Conservation (phyloP, 2,797 vertebrate species). For the Pempheris klunzingeri region DNA sequence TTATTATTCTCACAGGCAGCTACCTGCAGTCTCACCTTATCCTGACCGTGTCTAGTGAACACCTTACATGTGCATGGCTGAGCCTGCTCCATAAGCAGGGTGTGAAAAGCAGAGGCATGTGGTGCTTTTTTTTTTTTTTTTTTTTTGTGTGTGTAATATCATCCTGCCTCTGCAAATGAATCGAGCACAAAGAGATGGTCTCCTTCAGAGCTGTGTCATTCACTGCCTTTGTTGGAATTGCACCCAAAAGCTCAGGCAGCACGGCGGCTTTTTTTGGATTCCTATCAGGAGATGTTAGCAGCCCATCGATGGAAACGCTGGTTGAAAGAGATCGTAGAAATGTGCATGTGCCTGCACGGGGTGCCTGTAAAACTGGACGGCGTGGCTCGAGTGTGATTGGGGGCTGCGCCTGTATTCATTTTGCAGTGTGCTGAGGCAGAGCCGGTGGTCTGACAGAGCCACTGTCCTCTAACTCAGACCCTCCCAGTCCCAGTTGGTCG, state of each 20-base stretch:
- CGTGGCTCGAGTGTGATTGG: conserved; percentile 35
- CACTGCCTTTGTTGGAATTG: conserved; percentile 70
- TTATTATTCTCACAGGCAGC: conserved; percentile 34
- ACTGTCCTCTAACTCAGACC: conserved; percentile 33
- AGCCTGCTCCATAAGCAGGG: neutral
- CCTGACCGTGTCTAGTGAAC: neutral
- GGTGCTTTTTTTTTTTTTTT: neutral
- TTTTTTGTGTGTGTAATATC: too few relatives aligned
- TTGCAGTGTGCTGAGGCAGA: conserved; percentile 41
- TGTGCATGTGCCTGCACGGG: conserved; percentile 27
- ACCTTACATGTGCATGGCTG: neutral
- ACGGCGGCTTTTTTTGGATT: conserved; percentile 30
- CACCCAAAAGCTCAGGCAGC: conserved; percentile 40
- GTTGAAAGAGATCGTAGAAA: conserved; percentile 31
- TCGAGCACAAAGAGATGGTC: conserved; percentile 71
- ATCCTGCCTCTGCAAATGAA: conserved; percentile 42
- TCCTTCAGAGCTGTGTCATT: conserved; percentile 54
- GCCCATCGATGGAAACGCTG: conserved; percentile 22
- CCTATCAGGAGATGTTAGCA: conserved; percentile 17
- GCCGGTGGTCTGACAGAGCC: conserved; percentile 53
- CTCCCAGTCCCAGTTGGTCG: conserved; percentile 15
- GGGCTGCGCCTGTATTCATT: conserved; percentile 39
- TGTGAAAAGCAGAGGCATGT: conserved; percentile 3
- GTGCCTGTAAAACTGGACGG: conserved; percentile 35
- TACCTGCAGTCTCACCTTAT: conserved; percentile 40